Base-by-base conservation (phyloP, 35 echinoderm and acorn worm genomes). In the Lytechinus pictus region DNA sequence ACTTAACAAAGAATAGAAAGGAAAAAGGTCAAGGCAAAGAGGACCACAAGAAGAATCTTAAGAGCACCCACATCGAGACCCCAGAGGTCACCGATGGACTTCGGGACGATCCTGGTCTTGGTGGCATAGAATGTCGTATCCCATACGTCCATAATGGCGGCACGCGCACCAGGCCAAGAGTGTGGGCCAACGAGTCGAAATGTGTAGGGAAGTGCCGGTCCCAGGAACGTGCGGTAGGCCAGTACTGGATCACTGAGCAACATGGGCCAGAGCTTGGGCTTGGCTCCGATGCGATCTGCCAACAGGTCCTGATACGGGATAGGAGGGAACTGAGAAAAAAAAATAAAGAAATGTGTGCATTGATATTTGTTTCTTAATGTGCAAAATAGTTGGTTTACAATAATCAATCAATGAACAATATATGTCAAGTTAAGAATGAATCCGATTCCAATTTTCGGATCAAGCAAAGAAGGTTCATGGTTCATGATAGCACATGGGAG, bases 131-230 rank as follows among this genome's bases (percentile, higher is more conserved):
- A 55, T 29, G 96, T 96, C n/a, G 91, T 94, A 0, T 96, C 94
- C 97, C 96, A 96, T 8, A 55, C 96, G 10, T 90, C 86, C 89
- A 98, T 88, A 9, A 98, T 95, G 54, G 94, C 91, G 13, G 94
- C 95, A 27, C 97, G 27, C 8, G 97, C 97, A 29, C 97, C 97
- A 52, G 87, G 54, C 97, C 97, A 98, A 14, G 96, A 53, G 27
- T 96, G 86, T 5, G 91, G 96, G 44, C 97, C 97, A 28, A 93
- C 92, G 5, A 98, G 96, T 28, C 97, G 96, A 92, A 97, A 98
- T 19, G 27, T 86, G 56, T 57, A 87, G 27, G 96, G 96, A 16
- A 95, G 79, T 27, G 97, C 97, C 21, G 97, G 96, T 10, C 97
- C 97, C 52, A 98, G 95, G 54, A 91, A 91, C 12, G 87, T 27